phyloP scores from a whole-genome alignment of 2,888 invertebrate species.

The Ophioninae sp. region DNA sequence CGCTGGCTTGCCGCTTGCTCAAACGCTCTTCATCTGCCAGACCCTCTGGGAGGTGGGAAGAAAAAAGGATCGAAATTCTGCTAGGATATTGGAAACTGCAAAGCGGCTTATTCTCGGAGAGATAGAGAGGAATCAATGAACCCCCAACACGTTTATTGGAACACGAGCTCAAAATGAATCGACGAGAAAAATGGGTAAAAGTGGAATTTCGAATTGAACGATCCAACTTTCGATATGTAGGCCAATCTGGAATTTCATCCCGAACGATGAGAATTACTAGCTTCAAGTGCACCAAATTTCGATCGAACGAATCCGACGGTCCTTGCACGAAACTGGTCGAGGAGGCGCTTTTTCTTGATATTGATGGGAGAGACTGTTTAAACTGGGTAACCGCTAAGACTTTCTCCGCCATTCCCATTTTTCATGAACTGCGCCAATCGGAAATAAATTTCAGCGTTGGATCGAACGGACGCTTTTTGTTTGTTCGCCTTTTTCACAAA shows the following conservation, averaged over 20 bases:
- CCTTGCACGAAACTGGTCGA: not conserved
- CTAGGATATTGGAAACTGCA: constrained; percentile 57
- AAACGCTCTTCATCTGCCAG: constrained; percentile 25
- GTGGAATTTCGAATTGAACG: constrained; percentile 22
- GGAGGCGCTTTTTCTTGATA: not conserved
- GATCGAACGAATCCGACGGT: not conserved
- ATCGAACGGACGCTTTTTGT: not conserved
- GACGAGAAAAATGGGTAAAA: constrained; percentile 38
- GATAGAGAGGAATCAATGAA: constrained; percentile 54
- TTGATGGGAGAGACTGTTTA: not conserved
- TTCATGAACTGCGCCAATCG: not conserved
- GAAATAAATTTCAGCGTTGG: not conserved
- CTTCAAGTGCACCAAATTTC: not conserved
- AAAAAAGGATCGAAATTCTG: constrained; percentile 47
- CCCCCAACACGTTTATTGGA: constrained; percentile 3
- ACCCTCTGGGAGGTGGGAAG: constrained; percentile 13
- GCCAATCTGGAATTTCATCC: constrained; percentile 13
- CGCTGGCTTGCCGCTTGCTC: constrained; percentile 14
- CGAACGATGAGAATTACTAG: not conserved
- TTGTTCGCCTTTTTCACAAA: not conserved
- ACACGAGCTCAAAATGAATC: not conserved
- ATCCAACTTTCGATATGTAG: constrained; percentile 26
- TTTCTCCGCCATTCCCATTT: not conserved
- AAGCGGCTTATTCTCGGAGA: constrained; percentile 56
- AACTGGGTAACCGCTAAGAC: not conserved